Conservation (phyloP, 2,113 vertebrate species). For the Solea senegalensis region DNA sequence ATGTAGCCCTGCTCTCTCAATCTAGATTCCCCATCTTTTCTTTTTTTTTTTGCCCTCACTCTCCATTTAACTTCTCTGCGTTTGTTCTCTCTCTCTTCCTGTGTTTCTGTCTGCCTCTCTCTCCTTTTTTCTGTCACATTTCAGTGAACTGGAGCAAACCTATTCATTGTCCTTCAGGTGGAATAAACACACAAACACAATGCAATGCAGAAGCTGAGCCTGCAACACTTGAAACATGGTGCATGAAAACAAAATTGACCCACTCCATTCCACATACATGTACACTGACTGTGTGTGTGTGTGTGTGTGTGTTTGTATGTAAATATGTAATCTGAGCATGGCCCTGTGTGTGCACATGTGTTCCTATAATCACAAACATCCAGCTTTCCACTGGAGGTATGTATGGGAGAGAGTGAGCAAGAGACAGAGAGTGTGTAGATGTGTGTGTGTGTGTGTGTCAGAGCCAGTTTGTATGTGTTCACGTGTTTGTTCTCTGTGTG, state of each 20-base stretch:
- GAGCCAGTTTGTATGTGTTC: slow-evolving; percentile 12
- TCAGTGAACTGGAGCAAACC: slow-evolving; percentile 71
- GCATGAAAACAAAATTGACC: slow-evolving; percentile 52
- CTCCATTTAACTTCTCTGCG: slow-evolving; percentile 49
- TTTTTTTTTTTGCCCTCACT: slow-evolving; percentile 18
- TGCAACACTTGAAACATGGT: slow-evolving; percentile 29
- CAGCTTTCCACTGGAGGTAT: slow-evolving; percentile 33
- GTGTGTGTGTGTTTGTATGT: slow-evolving; percentile 10
- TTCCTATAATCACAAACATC: slow-evolving; percentile 44
- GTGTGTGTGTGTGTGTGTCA: slow-evolving; percentile 36
- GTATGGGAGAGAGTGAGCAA: neutral
- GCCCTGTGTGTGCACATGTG: slow-evolving; percentile 30
- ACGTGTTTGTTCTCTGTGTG: slow-evolving; percentile 68
- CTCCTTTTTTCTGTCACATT: slow-evolving; percentile 68
- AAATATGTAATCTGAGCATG: slow-evolving; percentile 31
- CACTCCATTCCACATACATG: slow-evolving; percentile 36
- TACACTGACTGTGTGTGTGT: slow-evolving; percentile 5
- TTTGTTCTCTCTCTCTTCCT: slow-evolving; percentile 38
- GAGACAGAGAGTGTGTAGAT: neutral
- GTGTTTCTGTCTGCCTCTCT: slow-evolving; percentile 21
- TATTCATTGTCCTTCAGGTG: slow-evolving; percentile 71
- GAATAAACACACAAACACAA: slow-evolving; percentile 69
- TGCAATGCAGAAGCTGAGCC: slow-evolving; percentile 32
- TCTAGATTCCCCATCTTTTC: slow-evolving; percentile 42
- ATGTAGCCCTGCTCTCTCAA: slow-evolving; percentile 52